Evolutionary conservation across 2,797 vertebrate genomes (phyloP), one percentile per base, ranked within the genome.

Genomic region (Alosa sapidissima): DNA sequence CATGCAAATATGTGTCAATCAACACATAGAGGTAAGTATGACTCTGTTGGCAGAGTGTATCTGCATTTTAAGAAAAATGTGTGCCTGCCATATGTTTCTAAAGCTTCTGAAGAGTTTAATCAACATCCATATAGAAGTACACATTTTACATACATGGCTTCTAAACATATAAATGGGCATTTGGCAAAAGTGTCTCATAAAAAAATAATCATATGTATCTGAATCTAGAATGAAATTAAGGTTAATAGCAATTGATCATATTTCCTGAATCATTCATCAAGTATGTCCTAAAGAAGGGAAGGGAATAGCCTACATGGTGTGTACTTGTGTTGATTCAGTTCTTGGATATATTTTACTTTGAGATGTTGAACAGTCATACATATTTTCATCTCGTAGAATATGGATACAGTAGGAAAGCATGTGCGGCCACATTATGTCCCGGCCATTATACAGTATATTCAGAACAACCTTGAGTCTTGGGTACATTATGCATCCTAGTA

Each of bases 41-140:
- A 78, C 47, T 78, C 72, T 78, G 16, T 36, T 41, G 13, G 33
- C 5, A 78, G 36, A 78, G 16, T 45, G 36, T 47, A 78, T 19
- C 72, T 78, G 72, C 19, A 78, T 78, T 78, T 21, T 78, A 78
- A 78, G 41, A 3, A 78, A 6, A 78, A 78, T 3, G 21, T 60
- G 21, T 78, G 72, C 72, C 19, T 47, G 51, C 58, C 84, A 54
- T 82, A 83, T 51, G 55, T 81, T 45, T 81, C 10, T 85, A 33
- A 83, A 60, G 55, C 81, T 24, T 81, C 58, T 8, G 19, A 83
- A 75, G 7, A 55, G 41, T 75, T 54, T 3, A 62, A 55, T 78
- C 55, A 49, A 68, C 62, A 28, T 36, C 47, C 49, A 85, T 6
- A 36, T n/a, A 51, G 81, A 65, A 75, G 68, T 16, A 11, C 14